Base-by-base conservation (phyloP, 1,140 invertebrate species). In the Dendroctonus ponderosae region DNA sequence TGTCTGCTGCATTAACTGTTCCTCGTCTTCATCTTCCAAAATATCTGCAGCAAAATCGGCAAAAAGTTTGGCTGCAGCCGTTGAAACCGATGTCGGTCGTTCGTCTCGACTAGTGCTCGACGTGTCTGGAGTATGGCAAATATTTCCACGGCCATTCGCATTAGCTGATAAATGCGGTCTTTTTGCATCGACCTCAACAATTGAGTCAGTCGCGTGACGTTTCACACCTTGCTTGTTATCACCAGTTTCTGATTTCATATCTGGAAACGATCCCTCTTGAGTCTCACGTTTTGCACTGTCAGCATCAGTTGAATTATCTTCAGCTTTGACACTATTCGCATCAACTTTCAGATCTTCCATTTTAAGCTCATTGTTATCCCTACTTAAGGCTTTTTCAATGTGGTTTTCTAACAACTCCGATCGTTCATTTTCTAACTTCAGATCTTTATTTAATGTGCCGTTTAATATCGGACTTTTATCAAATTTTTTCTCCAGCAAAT, bases 61-160 rank as follows among this genome's bases (percentile, higher is more conserved):
- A 72, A 88, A 89, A 7, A 89, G 75, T 77, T 89, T 89, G 0
- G 87, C 87, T 0, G 87, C 87, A n/a, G 87, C 86, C 3, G 86
- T 87, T 0, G 87, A 89, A 0, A 87, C 86, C 2, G 84, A 84
- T 3, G 77, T 80, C 2, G 78, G 76, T 41, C 81, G 80, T 41
- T 84, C 82, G 5, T 83, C 81, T 5, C 76, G 79, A 77, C 65
- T 84, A 74, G 26, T 80, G 77, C 63, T 83, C 78, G 66, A 81
- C 0, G 82, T 82, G 56, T 82, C 82, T 0, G 79, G 78, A 0
- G 78, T 80, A 0, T 79, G 79, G 0, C 79, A 83, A 67, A 70
- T 75, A 0, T 70, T 77, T 0, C 74, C 80, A 5, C 79, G 80
- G 3, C 82, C 84, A 66, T 85, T 85, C 0, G 83, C 79, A 73